These are phyloP conservation scores for Xenopus petersii DNA, from an alignment of 2,797 vertebrate genomes.

Conservation along the genomic window DNA sequence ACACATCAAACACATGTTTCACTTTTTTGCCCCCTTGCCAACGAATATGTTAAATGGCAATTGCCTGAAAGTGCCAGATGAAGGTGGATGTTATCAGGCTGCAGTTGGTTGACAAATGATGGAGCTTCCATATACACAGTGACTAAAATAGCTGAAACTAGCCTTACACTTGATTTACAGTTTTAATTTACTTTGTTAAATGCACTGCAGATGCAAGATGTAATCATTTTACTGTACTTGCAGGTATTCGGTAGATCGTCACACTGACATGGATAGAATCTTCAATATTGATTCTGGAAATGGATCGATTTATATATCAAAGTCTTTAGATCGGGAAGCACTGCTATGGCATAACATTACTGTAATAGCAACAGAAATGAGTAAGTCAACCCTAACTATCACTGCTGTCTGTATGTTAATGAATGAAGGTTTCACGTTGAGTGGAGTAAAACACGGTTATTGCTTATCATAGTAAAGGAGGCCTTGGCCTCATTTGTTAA, in stretches of 20 bases:
- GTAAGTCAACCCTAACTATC: slow-evolving; percentile 71
- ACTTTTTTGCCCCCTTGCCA: too few relatives aligned
- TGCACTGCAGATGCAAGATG: too few relatives aligned
- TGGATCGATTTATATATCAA: slow-evolving; percentile 86
- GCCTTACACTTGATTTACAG: too few relatives aligned
- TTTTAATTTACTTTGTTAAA: too few relatives aligned
- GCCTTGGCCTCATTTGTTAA: not conserved
- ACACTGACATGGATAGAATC: slow-evolving; percentile 91
- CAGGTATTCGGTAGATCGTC: slow-evolving; percentile 92
- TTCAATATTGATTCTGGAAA: slow-evolving; percentile 90
- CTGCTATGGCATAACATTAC: slow-evolving; percentile 91
- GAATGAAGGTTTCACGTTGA: slow-evolving; percentile 45
- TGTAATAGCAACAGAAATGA: slow-evolving; percentile 86
- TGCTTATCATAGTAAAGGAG: not conserved
- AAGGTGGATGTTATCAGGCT: too few relatives aligned
- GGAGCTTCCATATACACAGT: too few relatives aligned
- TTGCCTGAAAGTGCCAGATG: too few relatives aligned
- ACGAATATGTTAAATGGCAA: too few relatives aligned
- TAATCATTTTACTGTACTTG: slow-evolving; percentile 53
- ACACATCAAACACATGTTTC: too few relatives aligned
- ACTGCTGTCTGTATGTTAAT: slow-evolving; percentile 30
- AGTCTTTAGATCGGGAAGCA: slow-evolving; percentile 87
- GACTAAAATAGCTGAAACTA: too few relatives aligned
- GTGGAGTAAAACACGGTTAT: not conserved
- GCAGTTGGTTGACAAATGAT: too few relatives aligned